Percentiles rank a stretch among this genome's conserved stretches.
Evolutionary conservation across 2,797 vertebrate genomes (phyloP).

Genomic region (Fringilla coelebs): DNA sequence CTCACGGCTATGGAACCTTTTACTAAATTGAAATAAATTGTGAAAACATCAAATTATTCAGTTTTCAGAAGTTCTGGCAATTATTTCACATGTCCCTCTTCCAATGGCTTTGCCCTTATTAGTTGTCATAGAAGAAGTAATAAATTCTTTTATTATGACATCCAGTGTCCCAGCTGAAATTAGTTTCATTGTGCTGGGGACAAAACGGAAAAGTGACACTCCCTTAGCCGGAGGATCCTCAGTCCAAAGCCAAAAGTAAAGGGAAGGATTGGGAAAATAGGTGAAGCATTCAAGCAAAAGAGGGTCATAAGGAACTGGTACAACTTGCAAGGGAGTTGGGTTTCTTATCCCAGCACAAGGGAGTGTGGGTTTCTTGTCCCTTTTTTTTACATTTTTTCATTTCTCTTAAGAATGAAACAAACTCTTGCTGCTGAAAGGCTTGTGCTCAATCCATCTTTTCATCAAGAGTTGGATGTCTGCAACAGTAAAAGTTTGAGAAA

Average conservation of each 20-base stretch:
- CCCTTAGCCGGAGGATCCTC: constrained; percentile 44
- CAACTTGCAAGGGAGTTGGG: neutral
- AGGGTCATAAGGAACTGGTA: neutral
- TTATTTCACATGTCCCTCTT: constrained; percentile 46
- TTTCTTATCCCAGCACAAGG: neutral
- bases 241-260: constrained; percentile 18
- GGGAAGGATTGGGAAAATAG: constrained; percentile 42
- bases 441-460: constrained; percentile 30
- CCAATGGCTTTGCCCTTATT: constrained; percentile 57
- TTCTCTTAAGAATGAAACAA: constrained; percentile 42
- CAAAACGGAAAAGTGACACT: constrained; percentile 62
- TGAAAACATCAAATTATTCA: constrained; percentile 63
- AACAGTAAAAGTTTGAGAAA: constrained; percentile 56
- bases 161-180: constrained; percentile 52
- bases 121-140: constrained; percentile 58
- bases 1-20: constrained; percentile 59
- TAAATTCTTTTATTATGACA: constrained; percentile 62
- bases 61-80: constrained; percentile 65
- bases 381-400: neutral
- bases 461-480: constrained; percentile 40
- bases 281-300: neutral
- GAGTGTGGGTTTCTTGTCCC: neutral
- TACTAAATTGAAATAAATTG: constrained; percentile 65
- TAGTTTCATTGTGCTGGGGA: constrained; percentile 61
- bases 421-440: constrained; percentile 13